Base-by-base conservation (phyloP, 2,888 invertebrate species). In the Drosophila maculinotata region DNA sequence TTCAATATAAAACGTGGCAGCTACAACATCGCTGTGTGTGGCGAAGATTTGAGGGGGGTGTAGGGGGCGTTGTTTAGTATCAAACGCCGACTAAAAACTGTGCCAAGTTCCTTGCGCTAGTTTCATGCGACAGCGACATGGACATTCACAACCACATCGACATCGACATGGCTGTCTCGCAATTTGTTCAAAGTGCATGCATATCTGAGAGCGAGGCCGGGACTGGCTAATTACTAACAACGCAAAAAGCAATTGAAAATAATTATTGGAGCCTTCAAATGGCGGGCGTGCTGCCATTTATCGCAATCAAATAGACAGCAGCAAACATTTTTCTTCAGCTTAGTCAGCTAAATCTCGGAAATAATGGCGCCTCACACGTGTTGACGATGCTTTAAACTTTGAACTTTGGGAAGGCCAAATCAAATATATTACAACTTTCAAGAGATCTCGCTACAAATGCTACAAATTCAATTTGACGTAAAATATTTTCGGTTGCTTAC, bases 91-190 rank as follows among this genome's bases (percentile, higher is more conserved):
- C 76, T 73, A 69, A 69, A 69, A 86, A 80, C 84, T 80, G 88
- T 88, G 83, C 83, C 87, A 83, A 83, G 83, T 83, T 88, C 84
- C 84, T 86, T 79, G 84, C 79, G 69, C 84, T 74, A 76, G 79
- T 76, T 80, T 76, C 69, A 67, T 63, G 59, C 84, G 68, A 86
- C 83, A 84, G 87, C 87, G 71, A 87, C 83, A 79, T 70, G 80
- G 75, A 70, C 54, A 76, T 63, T 14, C 64, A 72, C 56, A 60
- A 38, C 1, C 15, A 49, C 41, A 69, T 33, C 10, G 38, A 59
- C 44, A 66, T 56, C 53, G 44, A 38, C 49, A 59, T 67, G 57
- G 65, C 54, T 80, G 66, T 77, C 66, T 77, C 56, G 66, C 53
- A 63, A 69, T 69, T 71, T 66, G 79, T 42, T 56, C 56, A 77